These are phyloP conservation scores for Apotomis betuletana DNA, from an alignment of 2,888 invertebrate species.

Conservation along the genomic window DNA sequence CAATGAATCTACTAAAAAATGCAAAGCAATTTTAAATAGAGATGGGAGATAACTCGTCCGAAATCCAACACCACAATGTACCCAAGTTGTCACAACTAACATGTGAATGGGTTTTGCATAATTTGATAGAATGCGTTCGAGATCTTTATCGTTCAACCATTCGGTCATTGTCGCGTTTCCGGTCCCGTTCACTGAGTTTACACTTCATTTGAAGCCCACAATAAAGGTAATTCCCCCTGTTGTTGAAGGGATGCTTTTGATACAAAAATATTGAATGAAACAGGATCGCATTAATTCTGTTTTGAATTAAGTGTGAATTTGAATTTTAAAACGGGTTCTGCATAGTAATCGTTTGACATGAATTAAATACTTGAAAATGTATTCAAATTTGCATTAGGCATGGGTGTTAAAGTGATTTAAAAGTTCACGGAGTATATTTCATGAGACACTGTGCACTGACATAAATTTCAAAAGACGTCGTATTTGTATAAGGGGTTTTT, in stretches of 20 bases:
- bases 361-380: slow-evolving; percentile 3
- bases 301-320: slow-evolving; percentile 36
- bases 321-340: slow-evolving; percentile 30
- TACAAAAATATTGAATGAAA: slow-evolving; percentile 21
- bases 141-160: slow-evolving; percentile 56
- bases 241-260: slow-evolving; percentile 21
- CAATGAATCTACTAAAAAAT: slow-evolving; percentile 15
- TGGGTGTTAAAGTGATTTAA: background rate
- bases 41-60: slow-evolving; percentile 30
- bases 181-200: slow-evolving; percentile 51
- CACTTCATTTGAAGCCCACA: slow-evolving; percentile 63
- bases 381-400: slow-evolving; percentile 1
- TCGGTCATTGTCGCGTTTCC: slow-evolving; percentile 58
- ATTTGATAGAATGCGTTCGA: slow-evolving; percentile 41
- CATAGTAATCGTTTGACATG: slow-evolving; percentile 15
- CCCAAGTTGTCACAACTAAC: slow-evolving; percentile 42
- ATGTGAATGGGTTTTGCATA: slow-evolving; percentile 49
- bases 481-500: background rate
- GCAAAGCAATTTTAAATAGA: slow-evolving; percentile 19
- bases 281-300: slow-evolving; percentile 20
- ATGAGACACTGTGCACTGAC: background rate
- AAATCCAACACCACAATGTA: slow-evolving; percentile 36
- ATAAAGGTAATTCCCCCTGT: slow-evolving; percentile 47
- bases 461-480: background rate
- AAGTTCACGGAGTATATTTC: background rate